Evolutionary conservation across 2,888 invertebrate genomes (phyloP), one percentile per base, ranked within the genome.

Genomic region (Scaptomyza parva): DNA sequence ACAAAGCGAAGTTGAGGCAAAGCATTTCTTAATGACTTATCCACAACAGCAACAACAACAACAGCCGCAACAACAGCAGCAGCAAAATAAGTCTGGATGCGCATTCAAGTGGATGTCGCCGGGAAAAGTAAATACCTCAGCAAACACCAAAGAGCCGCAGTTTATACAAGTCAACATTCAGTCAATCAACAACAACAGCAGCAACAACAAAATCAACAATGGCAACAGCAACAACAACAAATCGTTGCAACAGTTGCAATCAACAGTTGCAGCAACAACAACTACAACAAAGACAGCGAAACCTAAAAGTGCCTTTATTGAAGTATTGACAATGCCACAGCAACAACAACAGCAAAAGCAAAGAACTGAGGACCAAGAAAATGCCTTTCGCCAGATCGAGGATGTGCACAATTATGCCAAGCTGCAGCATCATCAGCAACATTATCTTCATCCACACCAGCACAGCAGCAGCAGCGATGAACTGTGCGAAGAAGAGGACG

Each of bases 391-490:
- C 47, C 89, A 85, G 68, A 90, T 91, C 60, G 89, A 91, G 67
- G 90, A 90, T 77, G 91, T 91, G 43, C 91, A 91, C 63, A 91
- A 92, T 68, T 91, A 92, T 81, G 92, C 92, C 18, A 92, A 91
- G 78, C 70, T 89, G 61, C 91, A 88, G 54, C 81, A 81, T 47
- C 82, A 76, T 62, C 72, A 70, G 20, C 48, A 53, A 12, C 40
- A 44, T 52, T 35, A 62, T n/a, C 70, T 74, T 55, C 52, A 48
- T 0, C 20, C 40, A 30, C 45, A 69, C 26, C 52, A 18, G 14
- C 76, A 76, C 20, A 53, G 54, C 39, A 87, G 79, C 69, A 87
- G 85, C 60, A 85, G 82, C 48, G 84, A 88, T 33, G 84, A 86
- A 3, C 76, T 79, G 1, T 81, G 69, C 0, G 86, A 85, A 0